Base-by-base conservation (phyloP, 2,797 vertebrate genomes). In the Gadopsis bispinosus region DNA sequence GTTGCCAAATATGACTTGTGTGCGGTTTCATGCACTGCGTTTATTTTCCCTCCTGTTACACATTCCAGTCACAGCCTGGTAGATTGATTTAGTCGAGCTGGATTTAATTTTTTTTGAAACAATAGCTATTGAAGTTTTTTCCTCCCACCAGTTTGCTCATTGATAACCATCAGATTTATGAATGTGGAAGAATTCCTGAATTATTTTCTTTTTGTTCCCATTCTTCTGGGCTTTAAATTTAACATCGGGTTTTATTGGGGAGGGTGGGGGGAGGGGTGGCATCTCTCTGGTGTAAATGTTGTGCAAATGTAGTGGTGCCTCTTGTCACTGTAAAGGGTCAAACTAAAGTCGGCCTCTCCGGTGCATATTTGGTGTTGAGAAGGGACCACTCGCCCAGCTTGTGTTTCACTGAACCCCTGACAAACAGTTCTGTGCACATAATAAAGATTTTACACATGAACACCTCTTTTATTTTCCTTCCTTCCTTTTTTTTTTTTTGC, bases 361-460 rank as follows among this genome's bases (percentile, higher is more conserved):
- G 87, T 88, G 83, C 84, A 43, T 83, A 71, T 75, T 65, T 81
- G 78, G 72, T 85, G 83, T 88, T 77, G 81, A 79, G 87, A 90
- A 83, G 85, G 91, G 88, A 87, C 84, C 88, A 88, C 84, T 91
- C 87, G 75, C 82, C 88, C 86, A 84, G 87, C 91, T 90, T 75
- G 83, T 92, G 89, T 91, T 91, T 93, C 90, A 93, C 92, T 89
- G 87, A 92, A 89, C 84, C 91, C 87, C 83, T 90, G 85, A 91
- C 80, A 87, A 93, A 92, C 91, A 91, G 91, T 94, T 94, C 92
- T 95, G 95, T 95, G 94, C 94, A 96, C 95, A 95, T 94, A 95
- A 95, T 96, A 94, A 95, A 95, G 92, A 88, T 94, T 95, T 96
- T 94, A 94, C 93, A 94, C 92, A 90, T 86, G 84, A 85, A 92